Evolutionary conservation across 2,888 invertebrate genomes (phyloP).

Genomic region (Sesia bembeciformis): DNA sequence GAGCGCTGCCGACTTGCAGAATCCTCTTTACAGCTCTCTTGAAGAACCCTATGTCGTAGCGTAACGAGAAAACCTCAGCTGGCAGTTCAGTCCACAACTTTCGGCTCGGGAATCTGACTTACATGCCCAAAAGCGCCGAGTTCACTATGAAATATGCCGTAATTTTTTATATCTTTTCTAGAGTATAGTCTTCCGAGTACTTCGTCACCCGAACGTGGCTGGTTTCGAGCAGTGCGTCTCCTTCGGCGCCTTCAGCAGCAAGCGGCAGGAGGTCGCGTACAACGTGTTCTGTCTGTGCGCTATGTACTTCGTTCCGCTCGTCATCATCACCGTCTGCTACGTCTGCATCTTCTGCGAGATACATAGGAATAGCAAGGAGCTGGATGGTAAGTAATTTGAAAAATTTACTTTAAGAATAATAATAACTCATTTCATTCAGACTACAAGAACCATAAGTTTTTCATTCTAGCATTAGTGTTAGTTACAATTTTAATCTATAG

Average conservation of each 20-base stretch:
- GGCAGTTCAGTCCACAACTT: no score
- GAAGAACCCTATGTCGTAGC: no score
- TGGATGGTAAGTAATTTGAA: slow-evolving; percentile 55
- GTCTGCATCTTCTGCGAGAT: slow-evolving; percentile 84
- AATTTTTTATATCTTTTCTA: slow-evolving; percentile 45
- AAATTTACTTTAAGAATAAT: no score
- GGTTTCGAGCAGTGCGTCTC: slow-evolving; percentile 85
- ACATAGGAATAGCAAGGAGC: slow-evolving; percentile 76
- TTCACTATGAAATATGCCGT: not conserved
- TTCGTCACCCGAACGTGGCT: slow-evolving; percentile 76
- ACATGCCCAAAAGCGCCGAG: no score
- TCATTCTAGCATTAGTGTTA: no score
- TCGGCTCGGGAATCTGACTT: no score
- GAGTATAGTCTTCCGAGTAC: slow-evolving; percentile 83
- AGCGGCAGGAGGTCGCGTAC: slow-evolving; percentile 78
- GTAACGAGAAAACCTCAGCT: no score
- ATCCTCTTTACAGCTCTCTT: no score
- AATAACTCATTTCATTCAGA: no score
- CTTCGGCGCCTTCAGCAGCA: slow-evolving; percentile 80
- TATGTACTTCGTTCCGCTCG: slow-evolving; percentile 84
- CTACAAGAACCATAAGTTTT: no score
- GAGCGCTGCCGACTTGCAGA: no score
- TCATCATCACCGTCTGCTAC: slow-evolving; percentile 82
- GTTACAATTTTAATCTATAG: no score
- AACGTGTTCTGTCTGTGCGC: slow-evolving; percentile 82